These are phyloP conservation scores for Dasyornis broadbenti DNA, from an alignment of 2,113 vertebrate genomes.

Conservation along the genomic window DNA sequence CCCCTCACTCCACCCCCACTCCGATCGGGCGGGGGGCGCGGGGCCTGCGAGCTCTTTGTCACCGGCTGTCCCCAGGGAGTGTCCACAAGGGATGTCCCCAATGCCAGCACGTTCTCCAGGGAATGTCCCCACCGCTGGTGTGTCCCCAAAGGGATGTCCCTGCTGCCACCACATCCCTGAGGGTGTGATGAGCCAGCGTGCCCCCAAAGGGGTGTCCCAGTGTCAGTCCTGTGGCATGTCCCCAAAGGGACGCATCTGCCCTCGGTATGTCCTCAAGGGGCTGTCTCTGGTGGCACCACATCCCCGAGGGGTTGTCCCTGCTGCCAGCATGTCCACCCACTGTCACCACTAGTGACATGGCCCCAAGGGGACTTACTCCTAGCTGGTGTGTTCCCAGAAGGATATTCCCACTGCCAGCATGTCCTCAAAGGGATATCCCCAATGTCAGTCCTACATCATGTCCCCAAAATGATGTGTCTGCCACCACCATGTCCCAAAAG, in stretches of 20 bases:
- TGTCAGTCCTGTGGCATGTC: neutral
- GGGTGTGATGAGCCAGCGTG: neutral
- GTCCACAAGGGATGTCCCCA: neutral
- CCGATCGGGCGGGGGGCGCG: neutral
- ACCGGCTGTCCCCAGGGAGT: neutral
- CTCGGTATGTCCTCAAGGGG: neutral
- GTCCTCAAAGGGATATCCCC: neutral
- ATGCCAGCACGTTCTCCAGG: neutral
- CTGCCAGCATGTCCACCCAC: neutral
- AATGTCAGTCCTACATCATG: rapidly evolving
- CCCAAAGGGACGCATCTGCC: neutral
- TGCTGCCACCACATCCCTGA: too few relatives aligned
- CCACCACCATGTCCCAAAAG: neutral
- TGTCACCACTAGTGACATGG: neutral
- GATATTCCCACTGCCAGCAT: neutral
- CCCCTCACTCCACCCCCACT: neutral
- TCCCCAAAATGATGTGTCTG: neutral
- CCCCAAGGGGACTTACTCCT: neutral
- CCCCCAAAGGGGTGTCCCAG: neutral
- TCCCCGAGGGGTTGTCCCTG: neutral
- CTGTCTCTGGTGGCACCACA: neutral
- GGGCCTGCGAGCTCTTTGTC: neutral
- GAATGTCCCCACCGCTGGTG: neutral
- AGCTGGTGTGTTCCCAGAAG: neutral
- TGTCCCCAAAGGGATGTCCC: neutral